Evolutionary conservation across 2,797 vertebrate genomes (phyloP).

Genomic region (Melanotaenia nigrans): DNA sequence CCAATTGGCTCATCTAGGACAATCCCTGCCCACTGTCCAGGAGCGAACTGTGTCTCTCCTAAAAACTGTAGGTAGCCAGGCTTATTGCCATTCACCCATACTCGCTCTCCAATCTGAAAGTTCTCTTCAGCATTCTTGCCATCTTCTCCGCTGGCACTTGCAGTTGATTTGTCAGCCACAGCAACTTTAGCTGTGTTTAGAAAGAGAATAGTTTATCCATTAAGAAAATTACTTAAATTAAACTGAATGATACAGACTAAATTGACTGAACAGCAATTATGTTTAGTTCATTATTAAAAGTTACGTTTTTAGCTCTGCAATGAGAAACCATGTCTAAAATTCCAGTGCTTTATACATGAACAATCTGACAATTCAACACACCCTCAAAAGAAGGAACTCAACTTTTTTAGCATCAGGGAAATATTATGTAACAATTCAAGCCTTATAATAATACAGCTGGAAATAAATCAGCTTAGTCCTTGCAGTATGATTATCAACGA

Average conservation of each 20-base stretch:
- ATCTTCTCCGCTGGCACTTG: constrained; percentile 75
- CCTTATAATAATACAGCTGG: background rate
- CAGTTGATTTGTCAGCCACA: constrained; percentile 78
- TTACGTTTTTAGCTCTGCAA: background rate
- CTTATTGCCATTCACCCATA: constrained; percentile 99
- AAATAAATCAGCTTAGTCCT: background rate
- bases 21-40: constrained; percentile 98
- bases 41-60: constrained; percentile 97
- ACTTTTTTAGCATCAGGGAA: background rate
- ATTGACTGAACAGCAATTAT: background rate
- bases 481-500: background rate
- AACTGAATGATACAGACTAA: background rate
- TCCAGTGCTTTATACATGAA: background rate
- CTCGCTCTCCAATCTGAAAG: constrained; percentile 91
- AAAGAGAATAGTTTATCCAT: background rate
- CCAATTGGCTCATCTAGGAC: constrained; percentile 96
- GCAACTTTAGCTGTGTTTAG: constrained; percentile 76
- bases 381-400: background rate
- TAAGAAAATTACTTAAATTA: background rate
- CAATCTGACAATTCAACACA: too few species aligned
- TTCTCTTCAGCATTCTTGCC: constrained; percentile 84
- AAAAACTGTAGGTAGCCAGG: constrained; percentile 95
- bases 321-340: background rate
- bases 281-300: background rate
- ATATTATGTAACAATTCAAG: background rate